Evolutionary conservation across 2,797 vertebrate genomes (phyloP).

Genomic region (Falco concolor): DNA sequence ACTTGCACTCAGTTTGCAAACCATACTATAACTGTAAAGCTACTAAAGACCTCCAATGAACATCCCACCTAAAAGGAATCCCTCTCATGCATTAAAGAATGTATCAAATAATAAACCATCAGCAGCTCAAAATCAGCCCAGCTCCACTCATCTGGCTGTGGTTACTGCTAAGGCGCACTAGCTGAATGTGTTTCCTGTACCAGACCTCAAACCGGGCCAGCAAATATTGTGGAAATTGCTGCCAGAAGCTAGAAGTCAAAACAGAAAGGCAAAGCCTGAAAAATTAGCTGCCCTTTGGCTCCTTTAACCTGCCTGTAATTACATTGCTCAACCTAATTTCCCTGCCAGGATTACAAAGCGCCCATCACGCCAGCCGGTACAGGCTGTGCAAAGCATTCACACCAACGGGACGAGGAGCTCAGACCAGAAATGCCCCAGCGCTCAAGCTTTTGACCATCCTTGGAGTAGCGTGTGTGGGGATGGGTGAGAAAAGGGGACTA

Average conservation of each 20-base stretch:
- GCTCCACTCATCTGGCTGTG: neutral
- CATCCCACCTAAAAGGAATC: neutral
- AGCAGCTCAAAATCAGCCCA: neutral
- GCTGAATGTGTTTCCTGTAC: fast-evolving
- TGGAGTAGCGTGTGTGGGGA: no score
- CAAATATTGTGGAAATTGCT: neutral
- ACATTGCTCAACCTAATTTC: neutral
- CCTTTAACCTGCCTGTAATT: neutral
- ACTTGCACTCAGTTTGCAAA: neutral
- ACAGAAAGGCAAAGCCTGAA: neutral
- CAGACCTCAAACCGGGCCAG: neutral
- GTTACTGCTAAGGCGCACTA: neutral
- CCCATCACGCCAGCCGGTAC: fast-evolving
- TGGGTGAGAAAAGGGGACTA: fast-evolving
- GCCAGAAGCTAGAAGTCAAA: neutral
- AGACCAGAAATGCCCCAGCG: fast-evolving
- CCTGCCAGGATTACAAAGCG: neutral
- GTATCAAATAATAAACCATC: neutral
- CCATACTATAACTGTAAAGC: neutral
- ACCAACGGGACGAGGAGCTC: fast-evolving
- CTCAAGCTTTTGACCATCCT: neutral
- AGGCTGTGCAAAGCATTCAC: neutral
- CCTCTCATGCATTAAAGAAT: neutral
- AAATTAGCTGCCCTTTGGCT: neutral
- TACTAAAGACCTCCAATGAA: neutral